Conservation (phyloP, 2,888 invertebrate genomes). For the Stenchaetothrips biformis region DNA sequence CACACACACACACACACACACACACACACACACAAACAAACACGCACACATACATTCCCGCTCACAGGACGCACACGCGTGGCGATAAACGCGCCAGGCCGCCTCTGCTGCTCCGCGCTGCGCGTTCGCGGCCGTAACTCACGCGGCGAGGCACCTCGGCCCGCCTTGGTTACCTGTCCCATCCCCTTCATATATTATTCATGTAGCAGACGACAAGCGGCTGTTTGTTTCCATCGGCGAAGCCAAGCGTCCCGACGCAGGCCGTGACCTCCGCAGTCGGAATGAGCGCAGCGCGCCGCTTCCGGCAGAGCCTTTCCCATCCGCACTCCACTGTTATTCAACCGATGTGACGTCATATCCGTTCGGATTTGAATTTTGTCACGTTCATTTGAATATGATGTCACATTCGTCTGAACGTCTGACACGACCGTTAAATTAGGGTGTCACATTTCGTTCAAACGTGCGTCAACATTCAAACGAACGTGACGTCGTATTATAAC, state of each 20-base stretch:
- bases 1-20: not conserved
- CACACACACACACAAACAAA: not conserved
- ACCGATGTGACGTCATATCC: no score
- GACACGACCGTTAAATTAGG: no score
- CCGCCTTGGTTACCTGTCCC: conserved; percentile 15
- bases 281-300: no score
- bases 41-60: not conserved
- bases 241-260: no score
- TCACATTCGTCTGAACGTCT: no score
- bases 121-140: not conserved
- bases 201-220: not conserved
- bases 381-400: no score
- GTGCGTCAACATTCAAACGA: no score
- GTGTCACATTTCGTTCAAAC: no score
- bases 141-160: not conserved
- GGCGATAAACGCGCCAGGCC: not conserved
- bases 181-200: conserved; percentile 10
- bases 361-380: no score
- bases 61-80: not conserved
- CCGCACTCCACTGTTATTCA: not conserved
- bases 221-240: conserved; percentile 21
- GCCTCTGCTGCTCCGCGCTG: not conserved
- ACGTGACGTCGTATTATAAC: no score
- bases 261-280: no score
- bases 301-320: no score